Evolutionary conservation across 2,113 vertebrate species (phyloP).

Genomic region (Python bivittatus): DNA sequence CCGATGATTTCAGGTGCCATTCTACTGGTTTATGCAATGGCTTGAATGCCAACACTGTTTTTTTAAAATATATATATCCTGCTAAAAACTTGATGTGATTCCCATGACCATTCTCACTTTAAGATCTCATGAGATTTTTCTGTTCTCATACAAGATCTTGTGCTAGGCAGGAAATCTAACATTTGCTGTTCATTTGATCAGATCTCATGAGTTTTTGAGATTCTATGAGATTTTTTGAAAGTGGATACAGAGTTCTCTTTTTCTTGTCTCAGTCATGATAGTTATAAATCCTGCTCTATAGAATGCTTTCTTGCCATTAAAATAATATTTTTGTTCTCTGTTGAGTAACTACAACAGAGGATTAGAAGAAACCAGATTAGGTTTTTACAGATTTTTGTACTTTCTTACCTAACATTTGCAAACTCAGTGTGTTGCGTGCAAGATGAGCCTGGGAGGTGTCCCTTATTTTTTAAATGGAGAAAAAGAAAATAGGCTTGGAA

Average conservation of each 20-base stretch:
- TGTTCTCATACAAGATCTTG: background rate
- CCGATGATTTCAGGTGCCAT: no score
- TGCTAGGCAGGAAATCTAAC: background rate
- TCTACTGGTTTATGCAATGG: no score
- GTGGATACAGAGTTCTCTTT: background rate
- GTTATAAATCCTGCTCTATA: background rate
- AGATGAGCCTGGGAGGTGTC: background rate
- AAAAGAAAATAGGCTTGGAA: conserved; percentile 47
- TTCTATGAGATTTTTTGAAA: background rate
- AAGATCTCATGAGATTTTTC: background rate
- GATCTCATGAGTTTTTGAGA: background rate
- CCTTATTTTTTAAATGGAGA: conserved; percentile 49
- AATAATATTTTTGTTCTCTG: background rate
- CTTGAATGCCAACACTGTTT: no score
- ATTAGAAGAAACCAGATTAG: background rate
- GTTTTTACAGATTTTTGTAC: background rate
- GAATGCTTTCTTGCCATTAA: background rate
- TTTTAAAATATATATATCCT: background rate
- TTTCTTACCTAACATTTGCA: background rate
- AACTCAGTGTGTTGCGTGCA: background rate
- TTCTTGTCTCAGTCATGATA: background rate
- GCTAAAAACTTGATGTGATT: background rate
- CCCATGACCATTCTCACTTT: background rate
- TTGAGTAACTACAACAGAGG: background rate
- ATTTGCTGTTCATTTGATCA: background rate